Conservation (phyloP, 1,140 invertebrate species). For the Apis florea region DNA sequence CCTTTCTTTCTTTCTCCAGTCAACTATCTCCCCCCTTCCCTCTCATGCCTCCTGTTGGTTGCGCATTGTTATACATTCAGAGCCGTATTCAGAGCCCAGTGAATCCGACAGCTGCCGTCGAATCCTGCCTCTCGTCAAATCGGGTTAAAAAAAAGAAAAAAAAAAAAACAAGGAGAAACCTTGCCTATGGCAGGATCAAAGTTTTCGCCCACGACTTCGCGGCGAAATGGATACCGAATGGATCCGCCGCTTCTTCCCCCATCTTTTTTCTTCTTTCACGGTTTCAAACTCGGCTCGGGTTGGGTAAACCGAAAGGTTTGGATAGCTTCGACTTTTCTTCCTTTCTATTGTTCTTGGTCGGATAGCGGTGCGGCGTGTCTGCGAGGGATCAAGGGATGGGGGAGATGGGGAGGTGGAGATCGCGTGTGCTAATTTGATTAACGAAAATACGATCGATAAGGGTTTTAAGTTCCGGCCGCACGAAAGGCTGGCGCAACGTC, state of each 20-base stretch:
- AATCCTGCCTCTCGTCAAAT: conserved; percentile 47
- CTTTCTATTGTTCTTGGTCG: not conserved
- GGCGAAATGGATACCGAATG: conserved; percentile 14
- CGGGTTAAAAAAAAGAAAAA: not conserved
- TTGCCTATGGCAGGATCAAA: conserved; percentile 51
- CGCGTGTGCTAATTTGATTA: conserved; percentile 42
- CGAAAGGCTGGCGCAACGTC: not conserved
- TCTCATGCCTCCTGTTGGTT: conserved; percentile 2
- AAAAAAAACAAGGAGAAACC: conserved; percentile 31
- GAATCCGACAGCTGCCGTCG: conserved; percentile 52
- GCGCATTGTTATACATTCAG: conserved; percentile 43
- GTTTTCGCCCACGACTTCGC: conserved; percentile 39
- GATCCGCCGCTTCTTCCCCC: not conserved
- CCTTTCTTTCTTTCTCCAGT: not conserved
- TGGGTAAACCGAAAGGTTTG: no score
- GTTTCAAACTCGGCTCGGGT: not conserved
- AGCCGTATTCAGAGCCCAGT: conserved; percentile 10
- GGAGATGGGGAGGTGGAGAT: not conserved
- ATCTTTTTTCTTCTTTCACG: not conserved
- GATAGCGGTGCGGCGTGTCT: no score
- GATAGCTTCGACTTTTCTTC: not conserved
- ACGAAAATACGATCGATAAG: conserved; percentile 20
- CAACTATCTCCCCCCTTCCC: no score
- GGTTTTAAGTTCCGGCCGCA: not conserved
- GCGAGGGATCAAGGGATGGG: no score